Evolutionary conservation across 2,797 vertebrate genomes (phyloP).

Genomic region (Netta rufina): DNA sequence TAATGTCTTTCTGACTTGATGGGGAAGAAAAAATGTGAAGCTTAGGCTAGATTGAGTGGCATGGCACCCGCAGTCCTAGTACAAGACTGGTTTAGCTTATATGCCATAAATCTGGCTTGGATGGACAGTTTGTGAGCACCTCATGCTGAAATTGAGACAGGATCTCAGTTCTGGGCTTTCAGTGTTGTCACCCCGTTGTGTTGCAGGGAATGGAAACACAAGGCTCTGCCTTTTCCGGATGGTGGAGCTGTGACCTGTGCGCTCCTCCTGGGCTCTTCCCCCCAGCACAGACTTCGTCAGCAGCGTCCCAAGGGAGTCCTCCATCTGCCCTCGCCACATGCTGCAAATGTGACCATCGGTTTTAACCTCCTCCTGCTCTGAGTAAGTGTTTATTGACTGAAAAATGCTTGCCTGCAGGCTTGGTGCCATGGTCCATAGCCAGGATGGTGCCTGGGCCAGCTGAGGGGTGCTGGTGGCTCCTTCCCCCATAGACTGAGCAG

Average conservation of each 20-base stretch:
- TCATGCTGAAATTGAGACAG: fast-evolving
- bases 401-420: too few relatives aligned
- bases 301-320: fast-evolving
- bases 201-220: fast-evolving
- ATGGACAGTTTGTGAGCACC: fast-evolving
- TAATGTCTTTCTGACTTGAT: not conserved
- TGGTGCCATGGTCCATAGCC: not conserved
- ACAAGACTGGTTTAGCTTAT: not conserved
- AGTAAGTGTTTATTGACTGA: too few relatives aligned
- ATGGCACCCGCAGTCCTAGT: not conserved
- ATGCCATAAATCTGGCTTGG: not conserved
- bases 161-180: too few relatives aligned
- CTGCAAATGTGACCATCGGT: not conserved
- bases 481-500: fast-evolving
- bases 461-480: not conserved
- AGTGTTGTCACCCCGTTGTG: fast-evolving
- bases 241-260: not conserved
- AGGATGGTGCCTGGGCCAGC: too few relatives aligned
- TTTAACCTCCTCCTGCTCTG: not conserved
- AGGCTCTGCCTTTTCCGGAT: not conserved
- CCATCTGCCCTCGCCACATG: fast-evolving
- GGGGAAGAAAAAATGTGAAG: not conserved
- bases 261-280: fast-evolving
- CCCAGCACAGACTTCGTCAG: fast-evolving
- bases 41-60: fast-evolving